Conservation (phyloP, 2,113 vertebrate genomes). For the Anarhynchus alexandrinus region DNA sequence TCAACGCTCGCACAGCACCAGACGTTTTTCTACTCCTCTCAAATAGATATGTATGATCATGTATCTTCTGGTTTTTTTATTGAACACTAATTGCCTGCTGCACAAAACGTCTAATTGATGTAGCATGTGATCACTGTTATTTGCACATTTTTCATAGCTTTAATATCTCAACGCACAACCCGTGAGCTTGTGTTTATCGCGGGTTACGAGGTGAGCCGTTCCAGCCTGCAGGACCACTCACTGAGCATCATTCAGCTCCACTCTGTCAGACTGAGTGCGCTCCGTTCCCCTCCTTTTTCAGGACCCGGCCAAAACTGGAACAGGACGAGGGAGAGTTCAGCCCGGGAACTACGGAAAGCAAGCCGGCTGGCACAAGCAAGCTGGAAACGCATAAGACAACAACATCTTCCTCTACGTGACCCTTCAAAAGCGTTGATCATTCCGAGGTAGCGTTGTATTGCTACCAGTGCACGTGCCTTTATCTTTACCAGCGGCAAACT, state of each 20-base stretch:
- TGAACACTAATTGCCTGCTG: background rate
- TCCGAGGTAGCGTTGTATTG: background rate
- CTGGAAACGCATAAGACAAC: background rate
- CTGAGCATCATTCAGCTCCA: background rate
- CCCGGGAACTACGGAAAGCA: background rate
- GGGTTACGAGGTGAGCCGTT: background rate
- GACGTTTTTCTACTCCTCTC: slow-evolving; percentile 1
- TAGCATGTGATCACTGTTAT: background rate
- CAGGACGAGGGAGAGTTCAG: background rate
- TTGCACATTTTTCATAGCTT: background rate
- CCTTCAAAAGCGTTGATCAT: background rate
- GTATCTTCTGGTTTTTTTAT: background rate
- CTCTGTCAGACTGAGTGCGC: background rate
- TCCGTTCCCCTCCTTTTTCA: background rate
- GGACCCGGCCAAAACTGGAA: background rate
- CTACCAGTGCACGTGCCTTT: too few species aligned
- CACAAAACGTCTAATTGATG: background rate
- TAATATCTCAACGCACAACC: background rate
- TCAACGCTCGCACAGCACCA: background rate
- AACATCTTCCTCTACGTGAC: background rate
- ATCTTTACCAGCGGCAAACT: background rate
- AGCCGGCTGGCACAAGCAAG: background rate
- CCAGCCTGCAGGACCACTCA: background rate
- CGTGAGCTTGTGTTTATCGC: background rate
- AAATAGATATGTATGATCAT: background rate